Conservation (phyloP, 2,888 invertebrate genomes). For the Noctua janthe region DNA sequence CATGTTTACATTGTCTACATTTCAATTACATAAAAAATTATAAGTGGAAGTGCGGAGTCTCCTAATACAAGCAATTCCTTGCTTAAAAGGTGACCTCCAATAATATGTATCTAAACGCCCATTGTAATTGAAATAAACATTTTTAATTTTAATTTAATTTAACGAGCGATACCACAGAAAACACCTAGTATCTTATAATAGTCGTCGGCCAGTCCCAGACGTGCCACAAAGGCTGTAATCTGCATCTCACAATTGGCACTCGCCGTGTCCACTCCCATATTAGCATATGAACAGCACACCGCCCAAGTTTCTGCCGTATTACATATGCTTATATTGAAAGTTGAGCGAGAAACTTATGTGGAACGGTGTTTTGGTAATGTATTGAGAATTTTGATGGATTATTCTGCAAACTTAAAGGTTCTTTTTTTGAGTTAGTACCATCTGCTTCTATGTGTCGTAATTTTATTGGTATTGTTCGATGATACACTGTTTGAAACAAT, state of each 20-base stretch:
- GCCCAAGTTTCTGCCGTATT: conserved; percentile 16
- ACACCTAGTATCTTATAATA: not conserved
- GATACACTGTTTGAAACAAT: not conserved
- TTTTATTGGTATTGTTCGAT: not conserved
- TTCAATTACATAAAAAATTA: too few species aligned
- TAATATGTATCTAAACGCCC: too few species aligned
- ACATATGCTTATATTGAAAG: conserved; percentile 24
- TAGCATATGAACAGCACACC: conserved; percentile 52
- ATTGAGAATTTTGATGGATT: conserved; percentile 15
- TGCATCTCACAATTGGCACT: conserved; percentile 29
- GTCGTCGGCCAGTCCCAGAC: conserved; percentile 6
- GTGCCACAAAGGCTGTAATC: conserved; percentile 39
- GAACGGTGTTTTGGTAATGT: conserved; percentile 14
- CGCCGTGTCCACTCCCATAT: conserved; percentile 16
- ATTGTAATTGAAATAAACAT: too few species aligned
- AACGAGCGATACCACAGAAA: not conserved
- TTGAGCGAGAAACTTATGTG: conserved; percentile 21
- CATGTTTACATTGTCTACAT: too few species aligned
- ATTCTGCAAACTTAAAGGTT: not conserved
- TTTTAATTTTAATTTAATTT: too few species aligned
- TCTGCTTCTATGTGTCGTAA: not conserved
- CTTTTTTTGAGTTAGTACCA: not conserved
- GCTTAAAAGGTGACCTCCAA: too few species aligned
- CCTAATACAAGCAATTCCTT: too few species aligned
- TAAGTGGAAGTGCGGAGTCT: too few species aligned